Evolutionary conservation across 2,113 vertebrate species (phyloP), one percentile per base, ranked within the genome.

Genomic region (Dipodomys merriami): DNA sequence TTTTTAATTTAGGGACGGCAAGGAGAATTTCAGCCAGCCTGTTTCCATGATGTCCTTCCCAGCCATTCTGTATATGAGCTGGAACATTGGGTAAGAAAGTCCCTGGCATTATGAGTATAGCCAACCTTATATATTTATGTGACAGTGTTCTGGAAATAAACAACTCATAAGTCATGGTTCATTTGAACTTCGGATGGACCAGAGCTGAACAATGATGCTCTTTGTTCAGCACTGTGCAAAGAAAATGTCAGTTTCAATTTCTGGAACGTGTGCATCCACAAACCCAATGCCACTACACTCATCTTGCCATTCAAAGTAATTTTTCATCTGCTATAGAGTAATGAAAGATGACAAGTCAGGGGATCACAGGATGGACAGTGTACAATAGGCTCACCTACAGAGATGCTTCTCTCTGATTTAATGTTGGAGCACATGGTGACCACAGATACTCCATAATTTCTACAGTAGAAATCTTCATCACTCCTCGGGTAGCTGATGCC

Each of bases 221-320:
- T 94, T 83, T 71, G 39, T 81, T 95, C 88, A 96, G 49, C 65
- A 57, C 39, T 49, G 76, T 93, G 74, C 81, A 86, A 83, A 95
- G 91, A 93, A 95, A 95, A 96, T 92, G 96, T 95, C 96, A 97
- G 53, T 92, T 97, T 97, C 95, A 92, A 87, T 97, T 96, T 96
- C 79, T 95, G 87, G 80, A 83, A n/a, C 87, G 57, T 87, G 88
- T 86, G 85, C 83, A 91, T 95, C 80, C 64, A 80, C 72, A 94
- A 87, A 91, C 82, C 93, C 91, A 88, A 5, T 72, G 88, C 68
- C 76, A 60, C 85, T 73, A 83, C 72, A 83, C 90, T 96, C 94
- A 86, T 94, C 94, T 96, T 96, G 93, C 91, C 91, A 90, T 87
- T 97, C 95, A 94, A 62, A 96, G 69, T 60, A 83, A 91, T 90